phyloP scores from a whole-genome alignment of 1,140 invertebrate genomes.

The Cataglyphis hispanica region DNA sequence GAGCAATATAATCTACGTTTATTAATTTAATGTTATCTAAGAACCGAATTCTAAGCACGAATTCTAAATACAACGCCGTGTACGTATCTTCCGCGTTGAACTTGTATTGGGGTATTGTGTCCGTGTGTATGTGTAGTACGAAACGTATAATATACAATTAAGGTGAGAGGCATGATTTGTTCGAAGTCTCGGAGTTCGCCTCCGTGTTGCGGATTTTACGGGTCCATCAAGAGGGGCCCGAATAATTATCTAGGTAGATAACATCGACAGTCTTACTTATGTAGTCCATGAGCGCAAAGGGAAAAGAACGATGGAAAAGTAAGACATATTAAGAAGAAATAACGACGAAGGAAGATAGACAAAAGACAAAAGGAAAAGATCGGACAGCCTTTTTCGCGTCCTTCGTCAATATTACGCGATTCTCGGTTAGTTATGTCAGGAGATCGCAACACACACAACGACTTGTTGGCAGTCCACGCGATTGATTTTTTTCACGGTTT shows the following conservation, averaged over 20 bases:
- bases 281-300: neutral
- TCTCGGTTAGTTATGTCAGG: neutral
- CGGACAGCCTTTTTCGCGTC: neutral
- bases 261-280: slow-evolving; percentile 58
- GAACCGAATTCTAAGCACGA: slow-evolving; percentile 53
- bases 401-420: slow-evolving; percentile 9
- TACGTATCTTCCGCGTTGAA: neutral
- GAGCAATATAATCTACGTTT: slow-evolving; percentile 56
- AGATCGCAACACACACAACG: slow-evolving; percentile 48
- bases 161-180: slow-evolving; percentile 59
- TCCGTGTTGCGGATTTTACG: slow-evolving; percentile 53
- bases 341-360: slow-evolving; percentile 35
- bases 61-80: slow-evolving; percentile 53
- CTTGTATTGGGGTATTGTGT: neutral
- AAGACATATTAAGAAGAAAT: slow-evolving; percentile 33
- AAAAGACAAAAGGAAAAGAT: slow-evolving; percentile 3
- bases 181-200: slow-evolving; percentile 46
- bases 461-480: neutral
- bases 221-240: slow-evolving; percentile 3
- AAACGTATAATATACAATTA: slow-evolving; percentile 30
- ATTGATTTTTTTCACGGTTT: slow-evolving; percentile 18
- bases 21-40: slow-evolving; percentile 67
- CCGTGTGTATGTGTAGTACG: slow-evolving; percentile 29
- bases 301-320: neutral
- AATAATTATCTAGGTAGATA: slow-evolving; percentile 2